Evolutionary conservation across 1,140 invertebrate genomes (phyloP), one percentile per base, ranked within the genome.

Genomic region (Copidosoma floridanum): DNA sequence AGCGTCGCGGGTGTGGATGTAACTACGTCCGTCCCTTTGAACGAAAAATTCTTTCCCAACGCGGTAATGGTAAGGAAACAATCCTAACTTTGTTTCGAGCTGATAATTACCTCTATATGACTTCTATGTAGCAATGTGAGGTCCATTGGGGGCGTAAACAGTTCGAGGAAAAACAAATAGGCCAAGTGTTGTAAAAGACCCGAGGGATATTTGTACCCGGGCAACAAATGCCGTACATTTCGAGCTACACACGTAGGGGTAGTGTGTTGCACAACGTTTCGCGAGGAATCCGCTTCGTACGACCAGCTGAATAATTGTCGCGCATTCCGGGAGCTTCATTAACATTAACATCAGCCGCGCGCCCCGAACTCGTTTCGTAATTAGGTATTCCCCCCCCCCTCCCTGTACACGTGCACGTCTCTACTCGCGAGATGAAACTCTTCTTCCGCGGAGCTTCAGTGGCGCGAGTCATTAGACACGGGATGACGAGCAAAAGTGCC

Each of bases 311-410:
- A 59, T 52, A 63, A 58, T 58, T 58, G 61, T 53, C 43, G 43
- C 38, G 37, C 40, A 63, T 58, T 63, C 56, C 43, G 38, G 43
- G 47, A 64, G 47, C 51, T 64, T 59, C 46, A 64, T 64, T 64
- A 59, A 59, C 52, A 59, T 59, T 64, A 59, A 64, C 38, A 51
- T 27, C 14, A 29, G 18, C 46, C 38, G 38, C 4, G 41, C 56
- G 20, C 20, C 6, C 56, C 38, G 24, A 50, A 59, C 51, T 64
- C 56, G 55, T 64, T 64, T 59, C 29, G 35, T 59, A 64, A 64
- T 64, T 59, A 59, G 52, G 56, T 59, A 64, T 59, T 64, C 50
- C 23, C 41, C 29, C 53, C n/a, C n/a, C n/a, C n/a, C n/a, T n/a
- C n/a, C n/a, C n/a, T n/a, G n/a, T n/a, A n/a, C n/a, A n/a, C n/a